These are phyloP conservation scores for Adelges cooleyi DNA, from an alignment of 1,140 invertebrate genomes.

Conservation along the genomic window DNA sequence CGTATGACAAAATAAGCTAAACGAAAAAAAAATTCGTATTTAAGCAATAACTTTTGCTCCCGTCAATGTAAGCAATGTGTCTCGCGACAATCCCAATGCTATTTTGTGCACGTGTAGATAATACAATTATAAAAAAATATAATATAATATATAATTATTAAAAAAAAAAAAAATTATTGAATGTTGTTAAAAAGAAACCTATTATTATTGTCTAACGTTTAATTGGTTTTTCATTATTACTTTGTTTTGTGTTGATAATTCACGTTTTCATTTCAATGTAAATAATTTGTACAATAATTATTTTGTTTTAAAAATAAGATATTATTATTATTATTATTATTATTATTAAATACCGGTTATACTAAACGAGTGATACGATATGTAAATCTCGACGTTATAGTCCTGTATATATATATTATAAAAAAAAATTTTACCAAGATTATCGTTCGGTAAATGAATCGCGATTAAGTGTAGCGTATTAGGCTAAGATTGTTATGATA, in stretches of 20 bases:
- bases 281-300: slow-evolving; percentile 13
- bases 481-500: slow-evolving; percentile 14
- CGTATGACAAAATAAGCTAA: no score
- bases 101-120: neutral
- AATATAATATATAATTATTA: slow-evolving; percentile 8
- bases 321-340: no score
- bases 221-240: neutral
- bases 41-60: slow-evolving; percentile 22
- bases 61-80: slow-evolving; percentile 25
- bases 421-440: no score
- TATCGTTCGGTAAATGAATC: neutral
- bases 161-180: no score
- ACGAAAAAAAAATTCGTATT: slow-evolving; percentile 9
- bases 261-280: slow-evolving; percentile 21
- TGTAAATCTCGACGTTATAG: neutral
- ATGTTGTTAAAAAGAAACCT: slow-evolving; percentile 19
- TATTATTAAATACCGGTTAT: neutral
- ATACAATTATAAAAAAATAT: neutral
- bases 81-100: slow-evolving; percentile 18
- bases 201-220: slow-evolving; percentile 23
- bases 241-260: neutral
- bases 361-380: neutral
- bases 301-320: slow-evolving; percentile 12
- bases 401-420: neutral
- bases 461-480: slow-evolving; percentile 1